phyloP scores from a whole-genome alignment of 2,888 invertebrate species.

The Pristionchus fissidentatus region DNA sequence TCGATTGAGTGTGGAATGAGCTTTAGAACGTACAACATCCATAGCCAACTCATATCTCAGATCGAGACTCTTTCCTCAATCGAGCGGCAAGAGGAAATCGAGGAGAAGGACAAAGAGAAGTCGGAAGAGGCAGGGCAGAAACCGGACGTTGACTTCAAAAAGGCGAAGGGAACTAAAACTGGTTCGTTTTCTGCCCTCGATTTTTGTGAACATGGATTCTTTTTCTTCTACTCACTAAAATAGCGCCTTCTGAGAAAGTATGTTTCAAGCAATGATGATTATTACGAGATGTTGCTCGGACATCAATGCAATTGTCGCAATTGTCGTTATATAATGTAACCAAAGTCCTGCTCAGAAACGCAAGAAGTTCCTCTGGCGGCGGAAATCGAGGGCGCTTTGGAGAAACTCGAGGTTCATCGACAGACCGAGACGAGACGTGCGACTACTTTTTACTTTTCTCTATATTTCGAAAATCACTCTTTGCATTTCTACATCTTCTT shows the following conservation, averaged over 20 bases:
- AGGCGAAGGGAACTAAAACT: slow-evolving; percentile 30
- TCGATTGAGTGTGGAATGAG: no score
- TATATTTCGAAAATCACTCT: not conserved
- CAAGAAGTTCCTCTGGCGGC: not conserved
- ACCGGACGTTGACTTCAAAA: slow-evolving; percentile 41
- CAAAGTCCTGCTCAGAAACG: not conserved
- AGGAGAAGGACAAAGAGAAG: slow-evolving; percentile 12
- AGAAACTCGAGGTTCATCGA: slow-evolving; percentile 40
- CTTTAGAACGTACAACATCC: no score
- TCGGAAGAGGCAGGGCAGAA: not conserved
- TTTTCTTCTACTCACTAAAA: not conserved
- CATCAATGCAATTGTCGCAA: not conserved
- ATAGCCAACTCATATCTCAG: no score
- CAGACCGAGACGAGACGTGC: slow-evolving; percentile 20
- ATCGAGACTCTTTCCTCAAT: not conserved
- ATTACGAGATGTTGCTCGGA: not conserved
- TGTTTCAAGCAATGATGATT: not conserved
- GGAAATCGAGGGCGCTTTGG: slow-evolving; percentile 12
- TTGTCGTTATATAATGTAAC: not conserved
- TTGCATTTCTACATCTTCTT: no score
- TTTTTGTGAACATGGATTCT: not conserved
- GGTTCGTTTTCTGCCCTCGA: not conserved
- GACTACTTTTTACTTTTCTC: not conserved
- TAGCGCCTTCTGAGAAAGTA: not conserved
- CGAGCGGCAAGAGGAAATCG: not conserved